Base-by-base conservation (phyloP, 2,888 invertebrate species). In the Mythimna albipuncta region DNA sequence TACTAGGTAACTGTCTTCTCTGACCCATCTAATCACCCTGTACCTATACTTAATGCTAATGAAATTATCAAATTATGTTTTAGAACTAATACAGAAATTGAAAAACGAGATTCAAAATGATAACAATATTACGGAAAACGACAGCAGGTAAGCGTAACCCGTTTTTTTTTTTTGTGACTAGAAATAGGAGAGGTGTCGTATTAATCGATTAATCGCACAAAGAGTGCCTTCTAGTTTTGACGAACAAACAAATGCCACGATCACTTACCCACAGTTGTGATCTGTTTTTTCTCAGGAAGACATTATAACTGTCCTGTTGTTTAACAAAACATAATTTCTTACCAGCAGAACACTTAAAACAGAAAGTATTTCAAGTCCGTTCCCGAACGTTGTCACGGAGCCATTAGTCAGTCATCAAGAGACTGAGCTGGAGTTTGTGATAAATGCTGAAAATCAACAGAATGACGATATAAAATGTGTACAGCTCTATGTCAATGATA, bases 1-100 rank as follows among this genome's bases (percentile, higher is more conserved):
- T 47, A 19, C 47, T 16, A 47, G 16, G 6, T 19, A 16, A 4
- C 16, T 47, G 16, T 16, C 6, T 5, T 16, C 16, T 16, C 47
- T 47, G 47, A 47, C 47, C 16, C 47, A 47, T 47, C 6, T 47
- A 16, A 16, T 6, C 16, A 16, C 6, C 16, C 1, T 47, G 16
- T 47, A 44, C 13, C 44, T 44, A 47, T 13, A 47, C 47, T 47
- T 47, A 19, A 19, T 47, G 44, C 47, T 47, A 47, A 47, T 47
- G 7, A 55, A 55, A 65, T 41, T 26, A 11, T 19, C 5, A n/a
- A 41, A 26, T 54, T n/a, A 13, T 11, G 32, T 74, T 94, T 72
- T 91, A 93, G 92, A 92, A 86, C 85, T 93, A 67, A 90, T 94
- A 81, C 87, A 93, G 64, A 93, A 93, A 78, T 84, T 94, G 64